Percentiles rank a stretch among this genome's conserved stretches.
Evolutionary conservation across 2,888 invertebrate species (phyloP).

Genomic region (Dryococelus australis): DNA sequence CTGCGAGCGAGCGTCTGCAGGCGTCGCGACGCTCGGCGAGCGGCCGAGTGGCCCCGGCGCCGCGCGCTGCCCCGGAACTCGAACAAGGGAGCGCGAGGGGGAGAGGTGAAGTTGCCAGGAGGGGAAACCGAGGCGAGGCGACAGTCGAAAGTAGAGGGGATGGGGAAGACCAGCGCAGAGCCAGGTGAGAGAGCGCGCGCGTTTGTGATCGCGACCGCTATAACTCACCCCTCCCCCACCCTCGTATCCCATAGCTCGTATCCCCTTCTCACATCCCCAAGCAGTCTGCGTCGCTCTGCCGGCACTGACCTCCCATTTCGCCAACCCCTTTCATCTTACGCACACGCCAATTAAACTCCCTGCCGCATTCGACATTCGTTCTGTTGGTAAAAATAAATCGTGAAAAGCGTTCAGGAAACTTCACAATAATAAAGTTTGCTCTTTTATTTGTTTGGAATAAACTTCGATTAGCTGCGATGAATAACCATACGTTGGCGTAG

Average conservation of each 20-base stretch:
- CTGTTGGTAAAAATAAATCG: background rate
- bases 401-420: no score
- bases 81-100: background rate
- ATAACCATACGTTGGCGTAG: no score
- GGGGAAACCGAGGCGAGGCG: no score
- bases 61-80: background rate
- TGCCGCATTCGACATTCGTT: background rate
- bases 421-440: no score
- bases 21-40: background rate
- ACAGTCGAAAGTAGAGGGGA: no score
- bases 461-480: no score
- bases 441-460: no score
- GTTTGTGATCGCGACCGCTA: background rate
- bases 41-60: background rate
- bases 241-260: no score
- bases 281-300: background rate
- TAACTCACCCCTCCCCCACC: background rate
- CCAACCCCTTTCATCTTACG: background rate
- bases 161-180: background rate
- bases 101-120: no score
- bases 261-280: no score
- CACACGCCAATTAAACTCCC: background rate
- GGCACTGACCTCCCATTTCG: background rate
- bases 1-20: background rate
- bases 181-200: background rate